phyloP scores from a whole-genome alignment of 2,113 vertebrate species.

The Caranx melampygus region DNA sequence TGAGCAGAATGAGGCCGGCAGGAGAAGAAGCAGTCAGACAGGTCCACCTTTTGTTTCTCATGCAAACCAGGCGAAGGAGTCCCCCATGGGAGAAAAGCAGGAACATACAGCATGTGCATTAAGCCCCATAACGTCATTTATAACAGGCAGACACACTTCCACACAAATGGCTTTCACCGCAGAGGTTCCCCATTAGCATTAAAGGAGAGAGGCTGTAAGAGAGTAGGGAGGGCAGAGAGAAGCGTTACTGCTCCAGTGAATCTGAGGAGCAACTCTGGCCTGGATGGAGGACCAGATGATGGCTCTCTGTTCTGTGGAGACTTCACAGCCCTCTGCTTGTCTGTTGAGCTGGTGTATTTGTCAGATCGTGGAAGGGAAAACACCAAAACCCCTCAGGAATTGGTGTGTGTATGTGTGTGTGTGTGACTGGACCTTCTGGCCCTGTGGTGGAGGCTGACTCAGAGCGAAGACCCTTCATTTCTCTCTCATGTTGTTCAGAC shows the following conservation, averaged over 20 bases:
- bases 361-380: conserved; percentile 48
- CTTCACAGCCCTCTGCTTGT: conserved; percentile 47
- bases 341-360: conserved; percentile 42
- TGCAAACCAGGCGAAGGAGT: conserved; percentile 44
- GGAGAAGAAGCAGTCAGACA: conserved; percentile 47
- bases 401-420: background rate
- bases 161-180: conserved; percentile 74
- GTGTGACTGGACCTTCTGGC: conserved; percentile 31
- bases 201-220: conserved; percentile 46
- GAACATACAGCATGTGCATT: conserved; percentile 63
- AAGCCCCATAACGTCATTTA: conserved; percentile 68
- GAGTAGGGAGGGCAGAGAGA: conserved; percentile 23
- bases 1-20: conserved; percentile 67
- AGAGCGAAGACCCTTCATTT: conserved; percentile 43
- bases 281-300: conserved; percentile 31
- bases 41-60: conserved; percentile 54
- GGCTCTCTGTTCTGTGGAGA: conserved; percentile 54
- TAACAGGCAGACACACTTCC: conserved; percentile 61
- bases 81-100: conserved; percentile 35
- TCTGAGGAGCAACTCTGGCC: conserved; percentile 45
- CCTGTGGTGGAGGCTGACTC: conserved; percentile 31
- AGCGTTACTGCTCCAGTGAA: conserved; percentile 54
- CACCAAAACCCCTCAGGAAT: conserved; percentile 25
- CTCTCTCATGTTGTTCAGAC: conserved; percentile 34
- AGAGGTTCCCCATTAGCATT: conserved; percentile 71